phyloP scores from a whole-genome alignment of 2,113 vertebrate genomes.

The Scortum barcoo region DNA sequence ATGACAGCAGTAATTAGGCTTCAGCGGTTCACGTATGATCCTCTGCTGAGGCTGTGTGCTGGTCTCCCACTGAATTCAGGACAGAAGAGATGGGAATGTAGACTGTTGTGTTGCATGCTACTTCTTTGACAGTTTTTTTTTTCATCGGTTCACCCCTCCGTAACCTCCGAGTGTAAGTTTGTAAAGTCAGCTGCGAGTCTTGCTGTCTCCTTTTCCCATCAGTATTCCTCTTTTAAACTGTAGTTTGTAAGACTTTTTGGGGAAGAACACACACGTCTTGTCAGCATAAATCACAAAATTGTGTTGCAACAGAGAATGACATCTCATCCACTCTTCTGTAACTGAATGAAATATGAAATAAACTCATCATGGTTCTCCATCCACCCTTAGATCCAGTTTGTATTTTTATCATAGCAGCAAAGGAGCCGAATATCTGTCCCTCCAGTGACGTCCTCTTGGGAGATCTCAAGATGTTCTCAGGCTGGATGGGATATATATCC shows the following conservation, averaged over 20 bases:
- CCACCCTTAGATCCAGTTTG: not conserved
- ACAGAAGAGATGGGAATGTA: not conserved
- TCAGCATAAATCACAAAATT: constrained; percentile 24
- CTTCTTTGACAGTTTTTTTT: constrained; percentile 5
- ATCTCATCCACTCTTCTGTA: not conserved
- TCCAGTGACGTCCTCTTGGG: not conserved
- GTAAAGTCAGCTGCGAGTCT: constrained; percentile 38
- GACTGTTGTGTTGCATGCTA: not conserved
- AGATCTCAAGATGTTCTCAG: not conserved
- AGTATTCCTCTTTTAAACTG: constrained; percentile 9
- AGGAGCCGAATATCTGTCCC: not conserved
- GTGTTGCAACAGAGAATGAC: not conserved
- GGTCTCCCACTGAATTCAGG: not conserved
- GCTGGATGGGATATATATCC: not conserved
- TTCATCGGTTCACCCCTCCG: constrained; percentile 25
- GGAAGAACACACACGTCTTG: constrained; percentile 25
- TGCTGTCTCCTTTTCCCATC: not conserved
- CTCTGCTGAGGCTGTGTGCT: not conserved
- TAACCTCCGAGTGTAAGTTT: constrained; percentile 20
- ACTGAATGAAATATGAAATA: not conserved
- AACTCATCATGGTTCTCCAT: not conserved
- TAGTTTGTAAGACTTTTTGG: not conserved
- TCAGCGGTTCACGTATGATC: not conserved
- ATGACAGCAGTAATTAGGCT: constrained; percentile 70
- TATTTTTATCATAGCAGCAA: not conserved